Conservation (phyloP, 2,888 invertebrate genomes). For the Agonopterix arenella region DNA sequence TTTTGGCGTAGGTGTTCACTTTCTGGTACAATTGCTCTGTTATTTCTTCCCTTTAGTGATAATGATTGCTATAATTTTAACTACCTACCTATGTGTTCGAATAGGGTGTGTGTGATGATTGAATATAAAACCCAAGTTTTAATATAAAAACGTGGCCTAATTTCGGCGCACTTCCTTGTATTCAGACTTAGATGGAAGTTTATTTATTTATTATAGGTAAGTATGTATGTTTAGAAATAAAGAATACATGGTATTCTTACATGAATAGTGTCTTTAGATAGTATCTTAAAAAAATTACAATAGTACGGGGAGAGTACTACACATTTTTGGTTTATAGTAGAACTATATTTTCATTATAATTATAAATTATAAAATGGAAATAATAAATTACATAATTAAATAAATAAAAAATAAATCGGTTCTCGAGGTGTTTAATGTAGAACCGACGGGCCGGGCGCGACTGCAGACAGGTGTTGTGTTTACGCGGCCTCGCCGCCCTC, state of each 20-base stretch:
- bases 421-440: slow-evolving; percentile 43
- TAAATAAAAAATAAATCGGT: slow-evolving; percentile 59
- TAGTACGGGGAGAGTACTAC: slow-evolving; percentile 49
- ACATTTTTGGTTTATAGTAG: slow-evolving; percentile 60
- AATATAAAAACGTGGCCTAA: slow-evolving; percentile 42
- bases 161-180: slow-evolving; percentile 43
- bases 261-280: slow-evolving; percentile 9
- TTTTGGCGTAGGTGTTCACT: too few species aligned
- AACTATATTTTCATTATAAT: slow-evolving; percentile 69
- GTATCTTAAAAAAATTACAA: slow-evolving; percentile 3
- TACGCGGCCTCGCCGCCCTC: slow-evolving; percentile 79
- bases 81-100: too few species aligned
- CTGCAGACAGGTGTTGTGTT: slow-evolving; percentile 21
- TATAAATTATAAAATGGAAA: slow-evolving; percentile 75
- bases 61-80: too few species aligned
- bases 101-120: slow-evolving; percentile 18
- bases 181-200: slow-evolving; percentile 60
- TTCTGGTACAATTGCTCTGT: too few species aligned
- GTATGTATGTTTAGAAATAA: slow-evolving; percentile 18
- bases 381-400: slow-evolving; percentile 70
- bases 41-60: too few species aligned
- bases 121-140: slow-evolving; percentile 51
- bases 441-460: slow-evolving; percentile 47
- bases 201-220: slow-evolving; percentile 34
- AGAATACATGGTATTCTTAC: slow-evolving; percentile 65